Percentiles rank a stretch among this genome's conserved stretches.
Evolutionary conservation across 1,140 invertebrate species (phyloP).

Genomic region (Trichomalopsis sarcophagae): DNA sequence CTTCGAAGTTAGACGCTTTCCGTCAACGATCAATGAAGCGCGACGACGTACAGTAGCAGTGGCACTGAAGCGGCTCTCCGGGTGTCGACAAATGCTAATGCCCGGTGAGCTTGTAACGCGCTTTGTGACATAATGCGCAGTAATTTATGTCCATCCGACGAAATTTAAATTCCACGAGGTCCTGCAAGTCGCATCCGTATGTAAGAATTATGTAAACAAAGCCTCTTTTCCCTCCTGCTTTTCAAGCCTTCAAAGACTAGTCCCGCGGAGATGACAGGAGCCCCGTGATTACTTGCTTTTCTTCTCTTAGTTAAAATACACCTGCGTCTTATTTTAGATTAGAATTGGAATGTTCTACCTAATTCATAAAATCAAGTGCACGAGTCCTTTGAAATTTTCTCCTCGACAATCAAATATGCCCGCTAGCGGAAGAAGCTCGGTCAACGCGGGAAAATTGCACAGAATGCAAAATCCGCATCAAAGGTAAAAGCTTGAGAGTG

Average conservation of each 20-base stretch:
- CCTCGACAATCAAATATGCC: too few relatives aligned
- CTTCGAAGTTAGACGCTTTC: conserved; percentile 10
- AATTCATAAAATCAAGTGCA: too few relatives aligned
- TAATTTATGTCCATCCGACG: conserved; percentile 29
- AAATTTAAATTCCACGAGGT: conserved; percentile 16
- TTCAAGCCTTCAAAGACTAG: neutral
- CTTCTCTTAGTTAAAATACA: neutral
- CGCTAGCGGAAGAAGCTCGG: neutral
- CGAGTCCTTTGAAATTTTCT: too few relatives aligned
- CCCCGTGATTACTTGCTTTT: neutral
- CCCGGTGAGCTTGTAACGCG: neutral
- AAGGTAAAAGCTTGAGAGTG: neutral
- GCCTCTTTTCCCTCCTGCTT: neutral
- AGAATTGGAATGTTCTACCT: neutral
- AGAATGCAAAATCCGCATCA: neutral
- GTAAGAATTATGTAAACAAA: conserved; percentile 19
- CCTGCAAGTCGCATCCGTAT: neutral
- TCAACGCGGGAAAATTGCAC: neutral
- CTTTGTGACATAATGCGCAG: conserved; percentile 19
- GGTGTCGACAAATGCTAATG: conserved; percentile 20
- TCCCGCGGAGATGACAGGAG: neutral
- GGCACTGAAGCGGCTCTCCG: neutral
- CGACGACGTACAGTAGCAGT: neutral
- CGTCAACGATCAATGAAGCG: conserved; percentile 38
- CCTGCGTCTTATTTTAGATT: neutral